Base-by-base conservation (phyloP, 2,797 vertebrate genomes). In the Gephyroberyx darwinii region DNA sequence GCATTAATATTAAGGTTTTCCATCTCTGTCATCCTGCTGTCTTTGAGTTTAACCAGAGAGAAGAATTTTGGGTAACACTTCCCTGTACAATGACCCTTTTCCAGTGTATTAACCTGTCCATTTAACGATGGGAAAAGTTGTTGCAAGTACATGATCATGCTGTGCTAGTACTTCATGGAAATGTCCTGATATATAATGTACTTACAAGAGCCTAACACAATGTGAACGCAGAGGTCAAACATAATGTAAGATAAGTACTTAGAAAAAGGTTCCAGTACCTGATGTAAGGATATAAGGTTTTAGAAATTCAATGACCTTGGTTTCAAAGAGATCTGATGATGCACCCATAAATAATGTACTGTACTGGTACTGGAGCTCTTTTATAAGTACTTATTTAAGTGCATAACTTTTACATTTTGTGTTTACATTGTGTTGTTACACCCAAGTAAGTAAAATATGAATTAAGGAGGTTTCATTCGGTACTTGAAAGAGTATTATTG, bases 51-150 rank as follows among this genome's bases (percentile, higher is more conserved):
- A 85, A 89, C 75, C 79, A 84, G 75, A 88, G 75, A 77, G 50
- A 78, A 81, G 71, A 76, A 72, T 67, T 62, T 51, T 70, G 47
- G 69, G 78, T 72, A 86, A 90, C 84, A 71, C 77, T 74, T 57
- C 82, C 78, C 81, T 74, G 78, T 66, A 82, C 72, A 84, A 69
- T 66, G 75, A 74, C 74, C 90, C 88, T 89, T 86, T 92, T 92
- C 85, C 81, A 84, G 87, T 91, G 89, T 89, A 89, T 90, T 88
- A 91, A 89, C 89, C 86, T 85, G 77, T 80, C 75, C 58, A 50
- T 76, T 72, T 74, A 77, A 77, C 75, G 81, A 88, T 57, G 43
- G 22, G 60, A 63, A 22, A 75, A 45, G 26, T 26, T 67, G 71
- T 61, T 57, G 62, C 45, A 70, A 62, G 12, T 75, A 80, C 67